Conservation (phyloP, 2,797 vertebrate species). For the Morus bassanus region DNA sequence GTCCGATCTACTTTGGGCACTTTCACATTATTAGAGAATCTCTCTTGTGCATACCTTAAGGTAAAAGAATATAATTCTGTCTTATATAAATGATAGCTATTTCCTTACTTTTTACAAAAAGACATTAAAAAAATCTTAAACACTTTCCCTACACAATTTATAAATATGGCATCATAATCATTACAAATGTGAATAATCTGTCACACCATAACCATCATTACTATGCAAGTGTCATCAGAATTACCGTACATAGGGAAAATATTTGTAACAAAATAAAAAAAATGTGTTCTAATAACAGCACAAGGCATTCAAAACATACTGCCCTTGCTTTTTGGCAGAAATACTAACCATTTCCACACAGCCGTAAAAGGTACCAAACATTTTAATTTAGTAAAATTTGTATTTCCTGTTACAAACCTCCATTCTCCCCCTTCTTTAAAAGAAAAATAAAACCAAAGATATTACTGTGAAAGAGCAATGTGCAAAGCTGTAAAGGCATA, state of each 20-base stretch:
- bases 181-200: conserved; percentile 32
- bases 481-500: conserved; percentile 13
- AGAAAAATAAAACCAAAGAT: conserved; percentile 56
- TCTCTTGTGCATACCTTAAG: conserved; percentile 70
- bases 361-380: not conserved
- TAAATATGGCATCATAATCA: not conserved
- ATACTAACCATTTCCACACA: conserved; percentile 33
- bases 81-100: conserved; percentile 72
- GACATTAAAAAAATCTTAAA: conserved; percentile 74
- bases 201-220: not conserved
- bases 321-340: conserved; percentile 22
- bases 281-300: conserved; percentile 6
- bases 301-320: conserved; percentile 1
- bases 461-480: not conserved
- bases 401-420: not conserved
- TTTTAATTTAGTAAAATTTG: conserved; percentile 36
- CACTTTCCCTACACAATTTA: conserved; percentile 53
- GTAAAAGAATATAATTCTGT: conserved; percentile 65
- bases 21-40: conserved; percentile 58
- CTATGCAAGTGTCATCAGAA: conserved; percentile 39
- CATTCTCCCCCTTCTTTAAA: conserved; percentile 1
- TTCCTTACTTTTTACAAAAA: conserved; percentile 80
- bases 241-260: conserved; percentile 32
- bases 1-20: conserved; percentile 35
- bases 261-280: conserved; percentile 16